These are phyloP conservation scores for Andrena bucephala DNA, from an alignment of 2,888 invertebrate species.

Conservation along the genomic window DNA sequence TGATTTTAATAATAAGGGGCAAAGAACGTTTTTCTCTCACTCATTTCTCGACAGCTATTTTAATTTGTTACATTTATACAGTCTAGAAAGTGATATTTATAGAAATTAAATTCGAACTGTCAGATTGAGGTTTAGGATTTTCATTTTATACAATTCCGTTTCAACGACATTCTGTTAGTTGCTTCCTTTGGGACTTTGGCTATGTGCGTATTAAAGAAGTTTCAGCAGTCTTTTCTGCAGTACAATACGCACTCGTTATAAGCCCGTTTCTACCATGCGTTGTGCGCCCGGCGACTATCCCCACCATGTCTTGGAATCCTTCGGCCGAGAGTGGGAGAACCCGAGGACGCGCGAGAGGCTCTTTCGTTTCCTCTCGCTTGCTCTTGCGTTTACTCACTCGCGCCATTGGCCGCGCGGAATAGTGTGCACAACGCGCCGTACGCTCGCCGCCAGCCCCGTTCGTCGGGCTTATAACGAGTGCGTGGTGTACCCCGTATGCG, in stretches of 20 bases:
- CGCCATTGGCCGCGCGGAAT: no score
- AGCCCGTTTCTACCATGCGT: no score
- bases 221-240: background rate
- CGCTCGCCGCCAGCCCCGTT: no score
- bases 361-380: no score
- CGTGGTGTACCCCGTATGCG: slow-evolving; percentile 11
- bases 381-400: no score
- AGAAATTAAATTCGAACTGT: background rate
- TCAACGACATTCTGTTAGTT: background rate
- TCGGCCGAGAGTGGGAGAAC: no score
- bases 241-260: no score
- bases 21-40: background rate
- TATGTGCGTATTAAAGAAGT: background rate
- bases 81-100: background rate
- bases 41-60: slow-evolving; percentile 12
- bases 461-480: no score
- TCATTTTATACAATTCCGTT: background rate
- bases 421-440: no score
- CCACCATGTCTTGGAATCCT: no score
- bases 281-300: no score
- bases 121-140: background rate
- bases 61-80: background rate
- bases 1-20: background rate
- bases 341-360: no score
- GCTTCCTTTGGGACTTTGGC: background rate